Conservation (phyloP, 2,797 vertebrate genomes). For the Acanthurus lineatus region DNA sequence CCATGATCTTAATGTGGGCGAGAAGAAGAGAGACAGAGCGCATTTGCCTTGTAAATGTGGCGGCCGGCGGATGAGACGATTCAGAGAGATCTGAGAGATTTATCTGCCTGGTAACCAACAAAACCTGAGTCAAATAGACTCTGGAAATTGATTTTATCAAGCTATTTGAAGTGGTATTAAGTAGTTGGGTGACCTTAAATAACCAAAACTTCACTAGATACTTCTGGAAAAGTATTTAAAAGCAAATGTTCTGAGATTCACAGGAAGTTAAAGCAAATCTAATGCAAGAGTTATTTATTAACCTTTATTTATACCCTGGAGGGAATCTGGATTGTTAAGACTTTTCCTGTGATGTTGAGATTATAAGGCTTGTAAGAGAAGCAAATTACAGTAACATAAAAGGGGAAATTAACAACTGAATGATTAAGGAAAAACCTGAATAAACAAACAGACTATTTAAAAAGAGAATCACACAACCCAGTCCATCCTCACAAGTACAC, state of each 20-base stretch:
- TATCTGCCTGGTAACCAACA: conserved; percentile 20
- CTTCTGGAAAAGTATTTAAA: conserved; percentile 5
- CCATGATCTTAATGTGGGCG: conserved; percentile 39
- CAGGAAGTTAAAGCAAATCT: not conserved
- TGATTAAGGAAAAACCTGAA: too few relatives aligned
- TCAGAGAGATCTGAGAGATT: conserved; percentile 54
- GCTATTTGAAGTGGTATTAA: not conserved
- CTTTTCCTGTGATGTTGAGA: too few relatives aligned
- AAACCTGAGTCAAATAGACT: conserved; percentile 8
- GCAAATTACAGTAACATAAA: too few relatives aligned
- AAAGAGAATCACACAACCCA: too few relatives aligned
- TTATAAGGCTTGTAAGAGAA: too few relatives aligned
- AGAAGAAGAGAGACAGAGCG: conserved; percentile 13
- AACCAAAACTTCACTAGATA: not conserved
- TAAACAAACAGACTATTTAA: too few relatives aligned
- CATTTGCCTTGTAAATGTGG: conserved; percentile 76
- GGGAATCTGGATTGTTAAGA: too few relatives aligned
- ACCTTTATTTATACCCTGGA: too few relatives aligned
- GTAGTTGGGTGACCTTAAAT: not conserved
- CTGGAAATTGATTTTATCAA: not conserved
- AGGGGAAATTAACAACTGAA: too few relatives aligned
- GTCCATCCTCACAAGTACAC: too few relatives aligned
- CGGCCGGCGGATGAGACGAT: conserved; percentile 31
- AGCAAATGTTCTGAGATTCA: not conserved
- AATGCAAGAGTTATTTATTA: conserved; percentile 1